Base-by-base conservation (phyloP, 1,140 invertebrate genomes). In the Panagrolaimus sp. region DNA sequence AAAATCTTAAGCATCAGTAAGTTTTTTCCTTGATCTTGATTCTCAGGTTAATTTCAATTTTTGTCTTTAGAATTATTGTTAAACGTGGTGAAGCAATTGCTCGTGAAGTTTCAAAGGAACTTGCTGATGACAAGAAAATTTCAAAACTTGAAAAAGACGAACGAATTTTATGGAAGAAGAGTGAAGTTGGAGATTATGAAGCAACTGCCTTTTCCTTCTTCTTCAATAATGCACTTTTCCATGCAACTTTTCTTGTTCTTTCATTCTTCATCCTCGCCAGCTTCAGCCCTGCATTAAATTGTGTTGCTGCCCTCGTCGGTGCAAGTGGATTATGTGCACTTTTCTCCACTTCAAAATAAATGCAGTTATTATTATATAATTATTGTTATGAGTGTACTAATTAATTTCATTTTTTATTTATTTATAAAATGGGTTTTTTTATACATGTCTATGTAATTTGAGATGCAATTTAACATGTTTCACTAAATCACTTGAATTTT, bases 111-210 rank as follows among this genome's bases (percentile, higher is more conserved):
- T 90, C 89, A 68, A 90, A 90, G 70, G 93, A 93, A 83, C 86
- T 97, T 63, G 89, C 91, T 28, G 94, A 96, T 84, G 94, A 98
- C 80, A 98, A 97, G 84, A 97, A 96, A 83, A 96, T 98, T 89
- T 94, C 91, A 83, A 94, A 94, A 74, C 97, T 98, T 83, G 95
- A 98, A 84, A 98, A 97, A 63, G 81, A 84, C 32, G 81, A 79
- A 69, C 90, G 91, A 78, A 92, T 95, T 73, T 84, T 98, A 65
- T 98, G 94, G 94, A 96, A 97, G 86, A 98, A 98, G 85, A 98
- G 98, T 86, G 96, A 98, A 88, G 94, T 98, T 15, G 94, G 95
- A 43, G 95, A 98, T 84, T 98, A 96, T 84, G 94, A 98, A 87
- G 94, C 95, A 0, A 98, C 94, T 38, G 96, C 93, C 9, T 98